Evolutionary conservation across 1,140 invertebrate genomes (phyloP).

Genomic region (Drosophila nannoptera): DNA sequence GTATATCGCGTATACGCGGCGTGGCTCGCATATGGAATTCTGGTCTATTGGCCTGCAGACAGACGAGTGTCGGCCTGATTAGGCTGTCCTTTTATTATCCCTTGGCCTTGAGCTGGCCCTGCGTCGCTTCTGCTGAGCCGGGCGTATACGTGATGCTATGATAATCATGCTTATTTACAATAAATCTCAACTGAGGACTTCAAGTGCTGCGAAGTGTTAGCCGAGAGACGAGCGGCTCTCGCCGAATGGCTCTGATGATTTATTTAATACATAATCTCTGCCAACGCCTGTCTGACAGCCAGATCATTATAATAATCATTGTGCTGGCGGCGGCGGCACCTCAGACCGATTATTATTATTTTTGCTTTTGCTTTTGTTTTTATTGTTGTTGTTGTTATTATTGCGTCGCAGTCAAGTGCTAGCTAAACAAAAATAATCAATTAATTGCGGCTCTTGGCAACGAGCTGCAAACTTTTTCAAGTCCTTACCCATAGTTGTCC

Average conservation of each 20-base stretch:
- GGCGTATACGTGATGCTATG: slow-evolving; percentile 74
- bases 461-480: slow-evolving; percentile 54
- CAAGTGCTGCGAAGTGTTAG: slow-evolving; percentile 65
- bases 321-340: slow-evolving; percentile 68
- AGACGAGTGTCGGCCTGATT: slow-evolving; percentile 21
- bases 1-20: slow-evolving; percentile 25
- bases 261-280: slow-evolving; percentile 75
- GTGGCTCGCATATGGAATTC: slow-evolving; percentile 25
- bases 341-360: slow-evolving; percentile 57
- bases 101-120: not conserved
- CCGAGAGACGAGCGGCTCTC: slow-evolving; percentile 34
- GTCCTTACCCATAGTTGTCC: slow-evolving; percentile 35
- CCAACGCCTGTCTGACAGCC: slow-evolving; percentile 60
- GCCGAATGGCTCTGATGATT: slow-evolving; percentile 61
- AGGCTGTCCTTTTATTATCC: slow-evolving; percentile 27
- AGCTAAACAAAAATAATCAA: slow-evolving; percentile 57
- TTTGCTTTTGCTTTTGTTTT: too few species aligned
- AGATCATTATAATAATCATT: slow-evolving; percentile 67
- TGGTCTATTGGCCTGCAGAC: slow-evolving; percentile 19
- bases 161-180: slow-evolving; percentile 77
- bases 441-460: slow-evolving; percentile 62
- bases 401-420: slow-evolving; percentile 53
- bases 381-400: slow-evolving; percentile 42
- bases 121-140: slow-evolving; percentile 22
- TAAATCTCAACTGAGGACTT: slow-evolving; percentile 59